Evolutionary conservation across 2,888 invertebrate genomes (phyloP).

Genomic region (Tipula lateralis): DNA sequence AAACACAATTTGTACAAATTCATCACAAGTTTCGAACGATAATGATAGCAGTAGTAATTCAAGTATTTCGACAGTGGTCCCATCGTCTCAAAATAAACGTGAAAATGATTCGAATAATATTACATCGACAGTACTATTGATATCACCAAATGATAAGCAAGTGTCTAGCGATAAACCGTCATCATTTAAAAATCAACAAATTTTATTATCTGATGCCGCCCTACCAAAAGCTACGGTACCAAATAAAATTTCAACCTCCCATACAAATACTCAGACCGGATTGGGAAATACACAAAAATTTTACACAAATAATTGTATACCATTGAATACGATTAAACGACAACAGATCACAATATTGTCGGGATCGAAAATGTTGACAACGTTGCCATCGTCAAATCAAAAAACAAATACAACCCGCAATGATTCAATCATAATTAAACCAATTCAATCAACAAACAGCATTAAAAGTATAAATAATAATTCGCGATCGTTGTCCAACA

Average conservation of each 20-base stretch:
- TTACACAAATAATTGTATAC: not conserved
- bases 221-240: not conserved
- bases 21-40: conserved; percentile 57
- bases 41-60: conserved; percentile 57
- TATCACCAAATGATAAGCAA: not conserved
- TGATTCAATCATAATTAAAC: not conserved
- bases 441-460: not conserved
- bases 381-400: not conserved
- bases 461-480: not conserved
- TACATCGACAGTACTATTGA: not conserved
- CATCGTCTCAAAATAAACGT: not conserved
- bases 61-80: conserved; percentile 41
- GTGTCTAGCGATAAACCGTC: not conserved
- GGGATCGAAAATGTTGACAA: not conserved
- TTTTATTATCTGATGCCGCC: not conserved
- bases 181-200: not conserved
- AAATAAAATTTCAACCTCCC: not conserved
- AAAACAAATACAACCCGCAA: not conserved
- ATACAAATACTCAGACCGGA: not conserved
- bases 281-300: not conserved
- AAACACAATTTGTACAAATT: conserved; percentile 63
- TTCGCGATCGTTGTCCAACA: not conserved
- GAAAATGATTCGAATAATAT: not conserved
- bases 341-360: not conserved
- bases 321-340: not conserved